Evolutionary conservation across 2,113 vertebrate species (phyloP), one percentile per base, ranked within the genome.

Genomic region (Otolemur garnettii): DNA sequence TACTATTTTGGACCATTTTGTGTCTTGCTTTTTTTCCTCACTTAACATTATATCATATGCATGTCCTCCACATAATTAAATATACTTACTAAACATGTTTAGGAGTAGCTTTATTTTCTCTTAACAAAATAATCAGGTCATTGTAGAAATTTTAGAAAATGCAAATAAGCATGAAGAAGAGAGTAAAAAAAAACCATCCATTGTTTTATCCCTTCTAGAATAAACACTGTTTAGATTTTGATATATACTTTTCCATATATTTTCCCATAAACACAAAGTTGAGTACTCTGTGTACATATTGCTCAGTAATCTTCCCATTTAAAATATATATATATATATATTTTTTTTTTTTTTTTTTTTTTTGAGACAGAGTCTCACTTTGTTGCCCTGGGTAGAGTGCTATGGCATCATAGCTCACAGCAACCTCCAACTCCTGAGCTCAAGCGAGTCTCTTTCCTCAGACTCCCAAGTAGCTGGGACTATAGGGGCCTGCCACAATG

Each of bases 41-140:
- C 55, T 81, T 81, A 59, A 81, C 53, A 81, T 81, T 38, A 60
- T 22, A 81, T 24, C 78, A 60, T 24, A 81, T 59, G 55, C 78
- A 38, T 59, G 35, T 81, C n/a, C 78, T 81, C n/a, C 55, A 81
- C 22, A 81, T 81, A 59, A 81, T 81, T 59, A 81, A 81, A 81
- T 81, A 60, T 81, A 38, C n/a, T 81, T 81, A 57, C 35, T 80
- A 59, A 79, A 81, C n/a, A 81, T 81, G 59, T 79, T 81, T 81
- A 78, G n/a, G 78, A 81, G n/a, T 55, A 55, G 77, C 50, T 55
- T 79, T 79, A 55, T 79, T 79, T 78, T 53, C 45, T 53, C 28
- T 11, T 53, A 57, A 78, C 28, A 78, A 78, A 79, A n/a, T 79
- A 55, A 79, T 79, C 50, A 79, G 6, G 50, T 79, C 50, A 55